These are phyloP conservation scores for Watersipora subatra DNA, from an alignment of 1,140 invertebrate genomes.

Conservation along the genomic window DNA sequence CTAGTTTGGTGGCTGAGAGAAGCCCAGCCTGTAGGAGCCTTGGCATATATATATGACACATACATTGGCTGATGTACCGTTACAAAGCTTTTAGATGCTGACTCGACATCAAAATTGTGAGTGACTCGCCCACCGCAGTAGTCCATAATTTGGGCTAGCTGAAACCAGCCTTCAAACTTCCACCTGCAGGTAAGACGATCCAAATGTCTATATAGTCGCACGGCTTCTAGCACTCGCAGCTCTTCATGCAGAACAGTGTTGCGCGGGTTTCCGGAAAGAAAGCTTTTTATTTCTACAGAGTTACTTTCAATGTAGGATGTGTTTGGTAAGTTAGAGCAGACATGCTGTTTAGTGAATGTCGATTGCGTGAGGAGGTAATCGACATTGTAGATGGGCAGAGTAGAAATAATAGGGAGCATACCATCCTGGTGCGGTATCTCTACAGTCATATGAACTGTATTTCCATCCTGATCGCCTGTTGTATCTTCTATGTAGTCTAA, in stretches of 20 bases:
- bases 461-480: constrained; percentile 29
- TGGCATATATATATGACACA: constrained; percentile 40
- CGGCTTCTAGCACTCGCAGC: constrained; percentile 24
- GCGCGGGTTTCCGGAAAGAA: neutral
- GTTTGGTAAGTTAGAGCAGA: constrained; percentile 43
- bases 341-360: constrained; percentile 40
- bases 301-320: neutral
- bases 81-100: constrained; percentile 35
- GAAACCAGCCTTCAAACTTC: constrained; percentile 43
- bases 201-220: constrained; percentile 41
- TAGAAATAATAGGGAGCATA: constrained; percentile 42
- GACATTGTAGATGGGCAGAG: constrained; percentile 40
- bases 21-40: constrained; percentile 39
- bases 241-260: neutral
- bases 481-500: constrained; percentile 38
- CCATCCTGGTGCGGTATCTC: constrained; percentile 44
- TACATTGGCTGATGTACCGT: constrained; percentile 42
- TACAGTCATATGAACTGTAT: constrained; percentile 40
- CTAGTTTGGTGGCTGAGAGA: constrained; percentile 42
- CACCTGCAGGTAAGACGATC: constrained; percentile 41
- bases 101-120: constrained; percentile 38
- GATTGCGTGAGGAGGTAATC: constrained; percentile 39
- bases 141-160: constrained; percentile 42
- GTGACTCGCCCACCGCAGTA: constrained; percentile 39
- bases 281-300: neutral